Percentiles rank a stretch among this genome's conserved stretches.
phyloP scores from a whole-genome alignment of 2,113 vertebrate species.

The Cercopithecus mona region DNA sequence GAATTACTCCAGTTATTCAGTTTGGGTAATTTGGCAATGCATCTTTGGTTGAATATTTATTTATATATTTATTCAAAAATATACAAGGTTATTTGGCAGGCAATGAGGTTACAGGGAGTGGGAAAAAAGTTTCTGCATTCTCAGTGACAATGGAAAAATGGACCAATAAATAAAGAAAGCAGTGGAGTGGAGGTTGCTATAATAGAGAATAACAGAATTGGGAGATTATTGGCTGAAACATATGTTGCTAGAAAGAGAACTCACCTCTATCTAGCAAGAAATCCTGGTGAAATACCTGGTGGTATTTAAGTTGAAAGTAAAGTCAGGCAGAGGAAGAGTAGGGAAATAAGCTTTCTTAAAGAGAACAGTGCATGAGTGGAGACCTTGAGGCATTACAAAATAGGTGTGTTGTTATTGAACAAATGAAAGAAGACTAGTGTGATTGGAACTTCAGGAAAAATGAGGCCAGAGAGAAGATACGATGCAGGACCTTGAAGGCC shows the following conservation, averaged over 20 bases:
- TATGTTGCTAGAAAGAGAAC: neutral
- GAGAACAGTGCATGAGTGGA: neutral
- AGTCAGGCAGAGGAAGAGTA: neutral
- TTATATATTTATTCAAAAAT: neutral
- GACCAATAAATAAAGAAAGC: neutral
- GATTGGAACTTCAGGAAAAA: neutral
- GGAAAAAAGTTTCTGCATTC: neutral
- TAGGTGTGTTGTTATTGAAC: neutral
- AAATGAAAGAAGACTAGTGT: neutral
- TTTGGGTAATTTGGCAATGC: neutral
- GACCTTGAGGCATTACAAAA: neutral
- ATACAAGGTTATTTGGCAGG: neutral
- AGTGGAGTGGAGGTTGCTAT: neutral
- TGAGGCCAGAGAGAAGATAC: neutral
- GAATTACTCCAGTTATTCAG: neutral
- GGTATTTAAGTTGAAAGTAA: neutral
- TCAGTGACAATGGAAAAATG: neutral
- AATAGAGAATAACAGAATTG: neutral
- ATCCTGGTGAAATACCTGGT: neutral
- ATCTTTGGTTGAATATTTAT: neutral
- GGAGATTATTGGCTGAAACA: neutral
- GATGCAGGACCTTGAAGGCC: neutral
- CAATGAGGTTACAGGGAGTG: neutral
- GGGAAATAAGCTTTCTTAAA: neutral
- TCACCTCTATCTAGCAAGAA: neutral